phyloP scores from a whole-genome alignment of 2,113 vertebrate species.

The Cygnus buccinator region DNA sequence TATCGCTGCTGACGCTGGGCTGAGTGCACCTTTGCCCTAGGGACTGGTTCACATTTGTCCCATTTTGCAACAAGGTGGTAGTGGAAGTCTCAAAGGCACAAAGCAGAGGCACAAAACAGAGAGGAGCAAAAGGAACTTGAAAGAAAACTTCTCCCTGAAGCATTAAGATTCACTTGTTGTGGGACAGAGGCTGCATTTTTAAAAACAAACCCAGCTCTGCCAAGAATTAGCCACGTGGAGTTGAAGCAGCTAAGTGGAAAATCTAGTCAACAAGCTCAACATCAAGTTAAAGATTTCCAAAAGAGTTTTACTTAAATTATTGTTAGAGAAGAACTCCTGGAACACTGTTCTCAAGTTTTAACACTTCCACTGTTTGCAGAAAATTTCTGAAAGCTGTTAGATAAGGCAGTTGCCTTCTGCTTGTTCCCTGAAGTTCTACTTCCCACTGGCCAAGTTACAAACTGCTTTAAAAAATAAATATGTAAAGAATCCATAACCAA shows the following conservation, averaged over 20 bases:
- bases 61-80: background rate
- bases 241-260: background rate
- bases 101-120: background rate
- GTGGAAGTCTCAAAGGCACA: background rate
- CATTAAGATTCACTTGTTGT: background rate
- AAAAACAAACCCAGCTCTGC: background rate
- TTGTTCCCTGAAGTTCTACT: background rate
- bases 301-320: background rate
- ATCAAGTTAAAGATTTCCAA: constrained; percentile 14
- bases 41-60: background rate
- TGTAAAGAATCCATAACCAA: background rate
- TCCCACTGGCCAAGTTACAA: background rate
- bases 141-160: background rate
- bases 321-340: background rate
- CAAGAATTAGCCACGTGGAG: background rate
- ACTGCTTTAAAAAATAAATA: background rate
- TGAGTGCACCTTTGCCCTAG: background rate
- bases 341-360: background rate
- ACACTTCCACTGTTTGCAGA: background rate
- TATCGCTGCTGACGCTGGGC: background rate
- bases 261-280: background rate
- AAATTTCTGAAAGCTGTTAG: background rate
- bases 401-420: background rate
- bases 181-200: background rate
- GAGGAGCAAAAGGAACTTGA: background rate